Conservation (phyloP, 2,113 vertebrate species). For the Toxostoma redivivum region DNA sequence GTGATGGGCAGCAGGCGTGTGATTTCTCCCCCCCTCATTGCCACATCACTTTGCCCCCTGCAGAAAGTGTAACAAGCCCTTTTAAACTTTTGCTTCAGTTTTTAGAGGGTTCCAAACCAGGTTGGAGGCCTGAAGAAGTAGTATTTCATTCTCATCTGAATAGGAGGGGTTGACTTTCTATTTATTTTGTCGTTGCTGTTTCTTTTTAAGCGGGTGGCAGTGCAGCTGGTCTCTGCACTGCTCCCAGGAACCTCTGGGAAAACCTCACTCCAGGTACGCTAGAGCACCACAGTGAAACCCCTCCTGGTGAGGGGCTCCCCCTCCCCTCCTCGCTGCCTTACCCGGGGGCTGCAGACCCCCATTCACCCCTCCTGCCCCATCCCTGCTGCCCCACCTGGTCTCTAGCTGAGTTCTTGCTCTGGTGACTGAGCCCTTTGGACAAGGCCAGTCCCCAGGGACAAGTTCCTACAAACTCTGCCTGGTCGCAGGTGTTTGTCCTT, state of each 20-base stretch:
- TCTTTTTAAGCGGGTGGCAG: not conserved
- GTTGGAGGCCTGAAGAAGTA: not conserved
- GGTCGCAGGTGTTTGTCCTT: conserved; percentile 33
- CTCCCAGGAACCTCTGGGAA: conserved; percentile 51
- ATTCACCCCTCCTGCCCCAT: not conserved
- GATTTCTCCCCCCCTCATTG: not conserved
- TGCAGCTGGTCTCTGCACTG: conserved; percentile 47
- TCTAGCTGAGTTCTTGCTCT: not conserved
- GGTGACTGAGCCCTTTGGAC: conserved; percentile 32
- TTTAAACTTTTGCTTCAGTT: conserved; percentile 2
- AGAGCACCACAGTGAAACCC: conserved; percentile 3
- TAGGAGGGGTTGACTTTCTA: conserved; percentile 51
- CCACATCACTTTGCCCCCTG: not conserved
- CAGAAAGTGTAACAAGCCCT: conserved; percentile 1
- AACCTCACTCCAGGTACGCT: conserved; percentile 61
- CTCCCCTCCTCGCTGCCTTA: conserved; percentile 8
- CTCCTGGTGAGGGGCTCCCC: conserved; percentile 55
- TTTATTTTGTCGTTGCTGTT: conserved; percentile 35
- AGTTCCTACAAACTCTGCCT: conserved; percentile 39
- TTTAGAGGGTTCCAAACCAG: not conserved
- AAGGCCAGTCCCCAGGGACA: conserved; percentile 1
- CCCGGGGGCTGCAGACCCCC: not conserved
- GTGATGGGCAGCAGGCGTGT: not conserved
- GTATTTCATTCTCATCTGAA: not conserved
- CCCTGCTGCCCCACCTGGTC: not conserved